Evolutionary conservation across 2,888 invertebrate genomes (phyloP), one percentile per base, ranked within the genome.

Genomic region (Sesia apiformis): DNA sequence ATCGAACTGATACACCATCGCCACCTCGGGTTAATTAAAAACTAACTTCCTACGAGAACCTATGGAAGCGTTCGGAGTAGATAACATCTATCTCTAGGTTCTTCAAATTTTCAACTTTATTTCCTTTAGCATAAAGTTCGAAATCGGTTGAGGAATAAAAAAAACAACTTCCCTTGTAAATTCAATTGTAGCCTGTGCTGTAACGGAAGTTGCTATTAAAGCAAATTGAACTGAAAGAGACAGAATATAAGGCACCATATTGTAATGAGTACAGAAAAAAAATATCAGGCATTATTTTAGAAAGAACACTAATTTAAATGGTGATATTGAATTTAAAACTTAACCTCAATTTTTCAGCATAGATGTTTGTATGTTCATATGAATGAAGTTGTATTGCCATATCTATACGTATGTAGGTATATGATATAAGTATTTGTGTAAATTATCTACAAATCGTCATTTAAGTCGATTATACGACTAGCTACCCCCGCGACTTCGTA

Each of bases 1-100:
- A 64, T 65, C 65, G 67, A 64, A 63, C 63, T 56, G 63, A 67
- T 65, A 66, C 57, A 55, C 60, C 61, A 65, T 64, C 64, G 58
- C 55, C 39, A 40, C 55, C 53, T 52, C 43, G 49, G 58, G 63
- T 62, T 68, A 68, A 68, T 66, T 68, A 68, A 65, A 68, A 61
- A 59, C 55, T 54, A 42, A 51, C 56, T 52, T 49, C 53, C 56
- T 56, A 56, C 54, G 52, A 51, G 52, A 49, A 54, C 53, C 43
- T 54, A 42, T 52, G 49, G 40, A 46, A 52, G 53, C 55, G 46
- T 52, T 52, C 52, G 39, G n/a, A 40, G 8, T 42, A 51, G 56
- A 56, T 58, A 58, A 53, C 55, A 58, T 58, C 56, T 56, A 42
- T 23, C 8, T 8, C 49, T 23, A 8, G 39, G 7, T 38, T 46